Conservation (phyloP, 2,888 invertebrate species). For the Zelleria hepariella region DNA sequence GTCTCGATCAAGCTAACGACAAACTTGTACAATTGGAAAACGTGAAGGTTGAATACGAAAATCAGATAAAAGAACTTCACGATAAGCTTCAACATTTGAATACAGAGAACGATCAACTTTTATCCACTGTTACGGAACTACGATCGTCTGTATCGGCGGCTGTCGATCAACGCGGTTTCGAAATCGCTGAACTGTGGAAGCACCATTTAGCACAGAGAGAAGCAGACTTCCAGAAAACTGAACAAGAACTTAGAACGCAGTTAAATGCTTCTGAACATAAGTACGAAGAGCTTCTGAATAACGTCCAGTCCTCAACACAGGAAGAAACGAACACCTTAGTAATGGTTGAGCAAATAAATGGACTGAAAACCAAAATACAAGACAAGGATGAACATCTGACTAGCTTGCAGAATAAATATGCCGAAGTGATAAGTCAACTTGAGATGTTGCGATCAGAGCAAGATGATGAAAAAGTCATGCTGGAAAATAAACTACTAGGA, state of each 20-base stretch:
- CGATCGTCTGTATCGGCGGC: slow-evolving; percentile 61
- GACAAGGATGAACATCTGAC: slow-evolving; percentile 57
- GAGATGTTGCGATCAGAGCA: slow-evolving; percentile 58
- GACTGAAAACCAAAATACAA: slow-evolving; percentile 54
- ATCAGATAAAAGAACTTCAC: slow-evolving; percentile 40
- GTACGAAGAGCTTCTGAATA: slow-evolving; percentile 59
- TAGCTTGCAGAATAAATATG: slow-evolving; percentile 52
- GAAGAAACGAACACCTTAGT: slow-evolving; percentile 60
- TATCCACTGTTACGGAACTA: slow-evolving; percentile 58
- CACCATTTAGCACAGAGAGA: slow-evolving; percentile 76
- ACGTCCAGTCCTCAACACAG: slow-evolving; percentile 55
- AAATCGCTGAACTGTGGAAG: slow-evolving; percentile 80
- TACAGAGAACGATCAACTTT: slow-evolving; percentile 52
- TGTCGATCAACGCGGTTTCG: slow-evolving; percentile 76
- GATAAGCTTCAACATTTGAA: slow-evolving; percentile 46
- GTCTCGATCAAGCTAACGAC: slow-evolving; percentile 46
- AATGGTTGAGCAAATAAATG: slow-evolving; percentile 47
- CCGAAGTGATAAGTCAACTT: slow-evolving; percentile 48
- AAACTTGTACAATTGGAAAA: slow-evolving; percentile 18
- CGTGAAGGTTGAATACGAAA: slow-evolving; percentile 18
- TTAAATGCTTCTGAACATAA: slow-evolving; percentile 61
- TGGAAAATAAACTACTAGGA: slow-evolving; percentile 52
- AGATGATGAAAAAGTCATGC: slow-evolving; percentile 56
- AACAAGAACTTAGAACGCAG: slow-evolving; percentile 64
- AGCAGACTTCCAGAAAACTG: slow-evolving; percentile 69